phyloP scores from a whole-genome alignment of 2,113 vertebrate species.

The Neomonachus schauinslandi region DNA sequence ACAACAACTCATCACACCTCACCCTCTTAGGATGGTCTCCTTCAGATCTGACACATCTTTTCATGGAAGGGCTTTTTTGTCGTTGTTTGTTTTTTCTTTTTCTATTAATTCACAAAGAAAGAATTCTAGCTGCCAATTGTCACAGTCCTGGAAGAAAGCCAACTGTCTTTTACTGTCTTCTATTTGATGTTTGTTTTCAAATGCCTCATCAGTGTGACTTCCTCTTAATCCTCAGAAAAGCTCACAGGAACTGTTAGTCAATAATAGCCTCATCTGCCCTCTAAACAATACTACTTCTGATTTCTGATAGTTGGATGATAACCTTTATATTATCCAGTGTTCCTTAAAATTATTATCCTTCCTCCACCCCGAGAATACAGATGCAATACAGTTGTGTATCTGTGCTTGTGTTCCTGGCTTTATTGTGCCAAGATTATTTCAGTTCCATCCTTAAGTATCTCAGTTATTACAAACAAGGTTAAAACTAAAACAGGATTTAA shows the following conservation, averaged over 20 bases:
- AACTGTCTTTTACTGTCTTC: neutral
- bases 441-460: neutral
- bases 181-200: neutral
- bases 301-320: neutral
- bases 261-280: neutral
- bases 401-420: neutral
- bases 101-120: neutral
- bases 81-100: too few relatives aligned
- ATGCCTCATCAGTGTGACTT: neutral
- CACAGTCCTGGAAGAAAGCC: neutral
- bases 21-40: neutral
- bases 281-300: neutral
- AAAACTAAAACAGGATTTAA: neutral
- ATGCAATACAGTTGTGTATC: neutral
- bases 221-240: neutral
- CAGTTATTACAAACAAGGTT: neutral
- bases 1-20: neutral
- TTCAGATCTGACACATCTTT: neutral
- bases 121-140: neutral
- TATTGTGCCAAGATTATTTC: conserved; percentile 8
- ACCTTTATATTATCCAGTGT: neutral
- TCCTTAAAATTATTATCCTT: neutral
- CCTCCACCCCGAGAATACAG: neutral
- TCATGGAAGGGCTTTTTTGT: neutral
- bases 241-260: neutral